Base-by-base conservation (phyloP, 2,888 invertebrate species). In the Acanthosepion lycidas region DNA sequence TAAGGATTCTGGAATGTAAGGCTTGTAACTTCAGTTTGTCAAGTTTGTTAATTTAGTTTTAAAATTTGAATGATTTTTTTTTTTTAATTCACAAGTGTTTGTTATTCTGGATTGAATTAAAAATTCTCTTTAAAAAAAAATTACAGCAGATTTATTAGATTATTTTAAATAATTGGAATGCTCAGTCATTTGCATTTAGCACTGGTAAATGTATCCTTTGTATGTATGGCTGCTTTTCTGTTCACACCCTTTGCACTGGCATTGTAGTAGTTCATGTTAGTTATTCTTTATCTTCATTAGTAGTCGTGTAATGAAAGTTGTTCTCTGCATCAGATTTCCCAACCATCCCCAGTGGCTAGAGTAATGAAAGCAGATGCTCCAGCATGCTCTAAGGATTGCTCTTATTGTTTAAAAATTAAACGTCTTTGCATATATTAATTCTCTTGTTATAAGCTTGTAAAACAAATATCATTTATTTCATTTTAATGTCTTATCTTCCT, bases 201-300 rank as follows among this genome's bases (percentile, higher is more conserved):
- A 78, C 78, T 78, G 78, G n/a, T 78, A 78, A 78, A 33, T 78
- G n/a, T 78, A 12, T n/a, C 9, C 78, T 78, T 78, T 78, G n/a
- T 78, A 78, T 78, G 78, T 78, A 9, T 78, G n/a, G n/a, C 78
- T 78, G 78, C 78, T 78, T 78, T 78, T 78, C 12, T 78, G 78
- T 78, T 78, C n/a, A 78, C 78, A 78, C 78, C 23, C 59, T 78
- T 78, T 78, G 78, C 78, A 78, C 78, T 78, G 78, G n/a, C 78
- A 78, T 78, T 78, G n/a, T 28, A 78, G 28, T 78, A n/a, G n/a
- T 78, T 15, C n/a, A n/a, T 78, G n/a, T 78, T 78, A 78, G 78
- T 12, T 78, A n/a, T n/a, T n/a, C 78, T 42, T n/a, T 33, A 33
- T 33, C n/a, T n/a, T 15, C 42, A 42, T 42, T 78, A n/a, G n/a